Conservation (phyloP, 2,888 invertebrate genomes). For the Epiblema foenella region DNA sequence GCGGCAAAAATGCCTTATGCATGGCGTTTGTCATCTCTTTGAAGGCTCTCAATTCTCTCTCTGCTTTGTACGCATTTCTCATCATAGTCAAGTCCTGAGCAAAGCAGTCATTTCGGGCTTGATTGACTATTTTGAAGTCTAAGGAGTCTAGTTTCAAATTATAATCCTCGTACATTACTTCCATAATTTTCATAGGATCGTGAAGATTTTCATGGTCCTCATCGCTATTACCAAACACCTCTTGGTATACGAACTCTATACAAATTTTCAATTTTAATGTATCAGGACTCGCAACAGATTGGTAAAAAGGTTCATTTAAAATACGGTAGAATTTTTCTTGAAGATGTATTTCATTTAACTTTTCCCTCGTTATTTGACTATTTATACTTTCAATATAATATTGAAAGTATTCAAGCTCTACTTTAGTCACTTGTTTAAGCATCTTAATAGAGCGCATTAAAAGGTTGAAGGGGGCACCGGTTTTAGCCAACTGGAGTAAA, state of each 20-base stretch:
- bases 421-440: slow-evolving; percentile 65
- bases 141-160: slow-evolving; percentile 74
- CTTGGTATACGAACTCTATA: slow-evolving; percentile 79
- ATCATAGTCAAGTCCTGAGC: slow-evolving; percentile 77
- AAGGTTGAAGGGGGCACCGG: slow-evolving; percentile 65
- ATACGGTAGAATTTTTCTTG: slow-evolving; percentile 77
- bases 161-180: slow-evolving; percentile 78
- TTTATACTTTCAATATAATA: slow-evolving; percentile 74
- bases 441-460: slow-evolving; percentile 69
- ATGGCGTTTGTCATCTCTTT: slow-evolving; percentile 77
- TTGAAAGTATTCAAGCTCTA: slow-evolving; percentile 76
- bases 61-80: slow-evolving; percentile 72
- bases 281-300: slow-evolving; percentile 72
- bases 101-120: slow-evolving; percentile 74
- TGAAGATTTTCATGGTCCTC: slow-evolving; percentile 75
- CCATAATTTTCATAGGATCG: slow-evolving; percentile 79
- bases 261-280: slow-evolving; percentile 77
- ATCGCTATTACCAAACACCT: slow-evolving; percentile 78
- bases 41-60: slow-evolving; percentile 74
- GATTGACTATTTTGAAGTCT: slow-evolving; percentile 75
- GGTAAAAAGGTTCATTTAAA: slow-evolving; percentile 71
- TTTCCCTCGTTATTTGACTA: slow-evolving; percentile 69
- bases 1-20: slow-evolving; percentile 77
- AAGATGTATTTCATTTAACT: slow-evolving; percentile 69
- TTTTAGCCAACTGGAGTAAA: slow-evolving; percentile 72